Percentiles rank a stretch among this genome's conserved stretches.
Conservation (phyloP, 2,113 vertebrate species). For the Rhinoptilus africanus region DNA sequence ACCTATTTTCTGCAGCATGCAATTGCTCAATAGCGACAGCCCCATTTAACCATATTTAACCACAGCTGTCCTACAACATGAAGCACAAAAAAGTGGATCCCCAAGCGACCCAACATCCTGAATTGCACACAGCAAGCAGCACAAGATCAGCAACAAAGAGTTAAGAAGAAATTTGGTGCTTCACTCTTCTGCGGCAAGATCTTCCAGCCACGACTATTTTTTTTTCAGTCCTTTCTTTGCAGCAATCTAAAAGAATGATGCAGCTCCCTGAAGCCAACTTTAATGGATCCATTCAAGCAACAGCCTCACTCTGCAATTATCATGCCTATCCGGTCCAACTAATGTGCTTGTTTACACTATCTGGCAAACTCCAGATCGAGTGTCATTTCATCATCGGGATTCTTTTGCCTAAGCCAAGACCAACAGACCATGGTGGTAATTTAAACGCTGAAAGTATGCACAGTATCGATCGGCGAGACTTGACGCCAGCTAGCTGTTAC, state of each 20-base stretch:
- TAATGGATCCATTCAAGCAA: conserved; percentile 13
- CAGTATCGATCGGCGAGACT: neutral
- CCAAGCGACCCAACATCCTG: neutral
- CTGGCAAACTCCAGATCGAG: neutral
- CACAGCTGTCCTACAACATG: neutral
- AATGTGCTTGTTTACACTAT: conserved; percentile 18
- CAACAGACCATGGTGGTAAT: conserved; percentile 32
- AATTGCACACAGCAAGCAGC: neutral
- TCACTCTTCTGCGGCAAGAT: neutral
- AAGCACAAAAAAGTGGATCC: neutral
- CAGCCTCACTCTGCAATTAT: neutral
- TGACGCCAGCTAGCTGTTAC: neutral
- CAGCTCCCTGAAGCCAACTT: neutral
- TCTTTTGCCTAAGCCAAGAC: conserved; percentile 15
- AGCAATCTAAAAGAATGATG: neutral
- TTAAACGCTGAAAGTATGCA: conserved; percentile 1
- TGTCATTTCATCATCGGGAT: neutral
- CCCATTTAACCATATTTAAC: neutral
- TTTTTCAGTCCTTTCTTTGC: neutral
- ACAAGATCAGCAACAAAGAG: neutral
- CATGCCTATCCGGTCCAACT: neutral
- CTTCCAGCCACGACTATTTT: neutral
- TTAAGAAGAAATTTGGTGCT: neutral
- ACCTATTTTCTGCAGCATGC: neutral
- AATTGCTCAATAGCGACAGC: neutral